Conservation (phyloP, 2,888 invertebrate genomes). For the Cantharis rufa region DNA sequence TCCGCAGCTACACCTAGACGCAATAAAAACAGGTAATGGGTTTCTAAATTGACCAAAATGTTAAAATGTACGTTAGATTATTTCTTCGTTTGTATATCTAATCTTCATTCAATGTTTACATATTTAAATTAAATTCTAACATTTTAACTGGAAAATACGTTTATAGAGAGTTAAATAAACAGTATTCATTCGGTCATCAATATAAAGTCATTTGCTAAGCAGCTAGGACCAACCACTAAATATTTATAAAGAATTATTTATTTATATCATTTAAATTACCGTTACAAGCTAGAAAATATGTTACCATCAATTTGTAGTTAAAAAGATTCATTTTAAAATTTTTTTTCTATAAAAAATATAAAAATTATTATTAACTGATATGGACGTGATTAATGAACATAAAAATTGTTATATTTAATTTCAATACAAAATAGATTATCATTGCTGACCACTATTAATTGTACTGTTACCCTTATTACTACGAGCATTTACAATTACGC, state of each 20-base stretch:
- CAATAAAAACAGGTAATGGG: slow-evolving; percentile 50
- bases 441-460: not conserved
- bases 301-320: not conserved
- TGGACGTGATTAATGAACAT: too few relatives aligned
- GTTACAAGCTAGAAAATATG: not conserved
- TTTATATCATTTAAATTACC: not conserved
- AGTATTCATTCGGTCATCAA: not conserved
- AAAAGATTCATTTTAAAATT: too few relatives aligned
- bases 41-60: slow-evolving; percentile 44
- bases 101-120: slow-evolving; percentile 13
- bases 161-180: not conserved
- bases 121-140: slow-evolving; percentile 17
- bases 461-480: not conserved
- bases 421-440: not conserved
- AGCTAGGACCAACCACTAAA: not conserved
- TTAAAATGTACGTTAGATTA: slow-evolving; percentile 4
- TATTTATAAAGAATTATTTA: not conserved
- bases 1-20: slow-evolving; percentile 44
- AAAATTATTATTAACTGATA: too few relatives aligned
- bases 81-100: slow-evolving; percentile 7
- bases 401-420: not conserved
- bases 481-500: not conserved
- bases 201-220: not conserved
- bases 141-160: not conserved
- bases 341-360: too few relatives aligned